Evolutionary conservation across 2,113 vertebrate genomes (phyloP).

Genomic region (Limanda limanda): DNA sequence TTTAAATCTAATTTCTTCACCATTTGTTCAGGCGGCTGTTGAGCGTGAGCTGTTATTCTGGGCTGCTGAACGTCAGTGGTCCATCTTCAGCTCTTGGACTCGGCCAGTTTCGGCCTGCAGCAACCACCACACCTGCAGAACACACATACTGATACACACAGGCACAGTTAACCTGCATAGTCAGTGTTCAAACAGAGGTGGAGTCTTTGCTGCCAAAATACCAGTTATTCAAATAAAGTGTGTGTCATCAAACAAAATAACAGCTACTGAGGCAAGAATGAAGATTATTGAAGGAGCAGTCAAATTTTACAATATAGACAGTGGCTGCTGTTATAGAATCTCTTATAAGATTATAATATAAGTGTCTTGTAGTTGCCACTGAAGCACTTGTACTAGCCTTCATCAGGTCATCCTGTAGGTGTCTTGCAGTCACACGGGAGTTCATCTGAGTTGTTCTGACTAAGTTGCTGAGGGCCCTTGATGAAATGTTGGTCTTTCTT

Average conservation of each 20-base stretch:
- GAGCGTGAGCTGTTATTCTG: not conserved
- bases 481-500: no score
- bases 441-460: no score
- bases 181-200: conserved; percentile 68
- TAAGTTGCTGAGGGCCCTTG: no score
- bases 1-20: conserved; percentile 21
- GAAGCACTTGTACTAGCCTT: no score
- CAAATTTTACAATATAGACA: not conserved
- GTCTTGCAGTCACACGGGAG: no score
- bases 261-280: not conserved
- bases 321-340: not conserved
- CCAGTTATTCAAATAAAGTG: conserved; percentile 30
- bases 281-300: not conserved
- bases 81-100: conserved; percentile 13
- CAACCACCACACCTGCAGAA: conserved; percentile 58
- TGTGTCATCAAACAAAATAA: not conserved
- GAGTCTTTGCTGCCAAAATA: conserved; percentile 38
- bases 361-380: no score
- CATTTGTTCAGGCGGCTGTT: conserved; percentile 23
- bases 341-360: no score
- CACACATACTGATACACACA: conserved; percentile 35
- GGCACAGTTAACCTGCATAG: not conserved
- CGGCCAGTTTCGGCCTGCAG: not conserved
- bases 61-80: not conserved
- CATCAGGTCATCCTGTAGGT: no score